Evolutionary conservation across 2,797 vertebrate species (phyloP), one percentile per base, ranked within the genome.

Genomic region (Choloepus didactylus): DNA sequence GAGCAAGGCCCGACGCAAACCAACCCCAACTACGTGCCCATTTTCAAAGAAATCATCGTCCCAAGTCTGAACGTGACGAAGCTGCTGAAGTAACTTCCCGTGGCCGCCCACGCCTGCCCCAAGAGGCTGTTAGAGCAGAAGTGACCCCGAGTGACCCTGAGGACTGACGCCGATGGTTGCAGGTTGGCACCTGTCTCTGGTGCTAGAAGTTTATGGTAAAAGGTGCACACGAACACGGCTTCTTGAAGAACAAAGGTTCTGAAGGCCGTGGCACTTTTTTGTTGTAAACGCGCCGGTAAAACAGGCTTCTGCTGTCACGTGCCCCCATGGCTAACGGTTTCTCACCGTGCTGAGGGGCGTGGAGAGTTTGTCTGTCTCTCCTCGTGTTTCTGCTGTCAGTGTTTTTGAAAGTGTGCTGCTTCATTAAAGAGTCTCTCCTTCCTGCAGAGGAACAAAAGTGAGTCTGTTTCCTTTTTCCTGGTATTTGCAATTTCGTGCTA

Each of bases 41-140:
- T 99, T 97, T 99, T 99, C 98, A 99, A 98, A 97, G 99, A 99
- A 96, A 99, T 99, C 94, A 95, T 98, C 0, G 99, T 99, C 89
- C 99, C 99, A 69, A 98, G 99, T 76, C 98, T 99, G 98, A 99
- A 98, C 0, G 99, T 99, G 95, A 98, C 98, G 72, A 99, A 99
- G 98, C 98, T 99, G 92, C 99, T 99, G 2, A 99, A 99, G 98
- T 99, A 98, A 98, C 56, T 9, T 35, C 0, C 25, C 54, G 69
- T 84, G 76, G 67, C 66, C 4, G 46, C 10, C 1, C 62, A 49
- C 94, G 83, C 49, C 83, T 18, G 46, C 72, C 23, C 23, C 86
- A 31, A 95, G 96, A 83, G 77, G 5, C 15, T n/a, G 84, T 62
- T 96, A 95, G 93, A 95, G 59, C n/a, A 90, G 81, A 94, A 88